Base-by-base conservation (phyloP, 37 sponge, comb jelly and placozoan species). In the Geodia barretti region DNA sequence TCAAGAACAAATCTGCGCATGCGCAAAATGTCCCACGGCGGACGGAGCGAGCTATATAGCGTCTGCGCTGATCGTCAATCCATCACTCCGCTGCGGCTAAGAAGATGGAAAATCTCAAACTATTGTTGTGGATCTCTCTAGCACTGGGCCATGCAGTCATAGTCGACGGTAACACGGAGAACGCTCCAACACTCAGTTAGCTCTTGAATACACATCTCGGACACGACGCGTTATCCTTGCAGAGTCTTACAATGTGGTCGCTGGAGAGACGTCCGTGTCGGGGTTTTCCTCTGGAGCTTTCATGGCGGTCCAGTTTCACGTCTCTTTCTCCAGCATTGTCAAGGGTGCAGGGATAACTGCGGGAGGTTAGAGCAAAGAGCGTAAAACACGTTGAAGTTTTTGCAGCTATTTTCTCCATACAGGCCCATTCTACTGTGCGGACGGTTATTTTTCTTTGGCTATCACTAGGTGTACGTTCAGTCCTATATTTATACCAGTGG, bases 261-360 rank as follows among this genome's bases (percentile, higher is more conserved):
- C 39, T 28, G 32, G 61, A 4, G 25, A 59, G 23, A 75, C 82
- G 19, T 82, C 91, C 4, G 87, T 91, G n/a, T 91, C 91, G 30
- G 91, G 91, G 2, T 35, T 91, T 33, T 86, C 87, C n/a, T 81
- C 91, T 3, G 91, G 91, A 40, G 91, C 35, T 29, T 91, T 62
- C 79, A 86, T 91, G 65, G 79, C 87, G 11, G 87, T 91, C 0
- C 91, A 91, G 68, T 86, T 82, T 34, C 91, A 91, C 43, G 79
- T 91, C 39, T 79, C 87, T 60, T 91, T 71, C 65, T 91, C 91
- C 0, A 42, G 58, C 38, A 62, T 37, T 29, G 76, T 91, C 58
- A 81, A 59, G 42, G 87, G 87, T 26, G 91, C 79, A 41, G 91
- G 87, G 28, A 70, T 86, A 21, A 39, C 83, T 0, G 87, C 91